Evolutionary conservation across 2,797 vertebrate species (phyloP), one percentile per base, ranked within the genome.

Genomic region (Coregonus ussuriensis): DNA sequence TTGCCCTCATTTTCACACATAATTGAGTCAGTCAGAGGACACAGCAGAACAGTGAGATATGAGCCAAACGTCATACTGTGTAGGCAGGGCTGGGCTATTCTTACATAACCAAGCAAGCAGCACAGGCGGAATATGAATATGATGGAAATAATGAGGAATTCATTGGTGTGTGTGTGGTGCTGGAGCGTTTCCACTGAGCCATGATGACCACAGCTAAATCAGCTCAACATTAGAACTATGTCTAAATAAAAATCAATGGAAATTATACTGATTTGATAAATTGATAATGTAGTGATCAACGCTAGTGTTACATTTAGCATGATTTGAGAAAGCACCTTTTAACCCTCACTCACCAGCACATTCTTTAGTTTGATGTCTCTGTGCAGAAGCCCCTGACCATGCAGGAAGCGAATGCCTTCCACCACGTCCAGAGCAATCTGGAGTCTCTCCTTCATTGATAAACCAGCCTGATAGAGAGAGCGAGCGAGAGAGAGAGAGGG

Each of bases 331-430:
- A 51, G 18, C n/a, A 16, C n/a, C 1, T 6, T 6, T n/a, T 16
- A 37, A 69, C 1, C 2, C 35, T 59, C 1, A 15, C 95, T 94
- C 76, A 99, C 98, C 95, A 99, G 93, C 77, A 99, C 98, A n/a
- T 99, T 99, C 91, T 99, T 99, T 15, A 99, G 94, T 85, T 99
- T 99, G 86, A 99, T 98, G 81, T 99, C 98, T 85, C 98, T 88
- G 92, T 99, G 98, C 74, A 99, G 89, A 7, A 99, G 96, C 1
- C 98, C 98, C 89, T 99, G 98, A 83, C 96, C 89, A 81, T 99
- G 98, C 85, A 99, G 93, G 89, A 99, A 99, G 51, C 98, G 96
- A 83, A 99, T 96, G 70, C 98, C 98, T 83, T 99, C 98, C 79
- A 99, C 98, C 66, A 99, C 98, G 37, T 99, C 98, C 85, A 99